Base-by-base conservation (phyloP, 2,113 vertebrate genomes). In the Oenanthe melanoleuca region DNA sequence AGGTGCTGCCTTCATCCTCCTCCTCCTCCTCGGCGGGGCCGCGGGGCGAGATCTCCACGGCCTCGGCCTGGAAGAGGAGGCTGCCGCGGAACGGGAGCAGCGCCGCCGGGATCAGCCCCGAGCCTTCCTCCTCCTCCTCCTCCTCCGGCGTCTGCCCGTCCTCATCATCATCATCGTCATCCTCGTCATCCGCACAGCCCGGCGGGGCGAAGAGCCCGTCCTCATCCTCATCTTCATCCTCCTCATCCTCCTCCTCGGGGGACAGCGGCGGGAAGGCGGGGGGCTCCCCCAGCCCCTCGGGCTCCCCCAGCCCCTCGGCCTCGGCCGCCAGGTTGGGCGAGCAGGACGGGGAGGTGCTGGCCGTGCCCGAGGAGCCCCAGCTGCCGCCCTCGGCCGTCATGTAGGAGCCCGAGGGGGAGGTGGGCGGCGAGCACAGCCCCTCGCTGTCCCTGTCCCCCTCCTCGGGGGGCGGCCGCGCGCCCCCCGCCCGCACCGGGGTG, bases 321-420 rank as follows among this genome's bases (percentile, higher is more conserved):
- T 98, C 97, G 2, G 98, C 97, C 31, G 98, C 98, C 66, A 98
- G 94, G 95, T 99, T 99, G 24, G 98, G 98, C 18, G 98, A 98
- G 44, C 96, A 97, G 34, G 69, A 98, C 0, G 99, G 98, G 38
- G 99, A 99, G n/a, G 98, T 98, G 65, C 98, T 99, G 49, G 98
- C 98, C 4, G 98, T 98, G 69, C 98, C 99, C 2, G 98, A 99
- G 4, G 98, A 99, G 11, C 98, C 97, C 98, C 99, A 99, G 96
- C 99, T 99, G 53, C 99, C 98, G 20, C 99, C 99, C 61, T 99
- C 99, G 0, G 99, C 99, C 2, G 99, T 99, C 81, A 99, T 98
- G 72, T 99, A 99, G 75, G 99, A 99, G 5, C 99, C 99, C 0
- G 99, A 99, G 18, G 99, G 99, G 3, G 99, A 99, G 5, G 99